Percentiles rank a stretch among this genome's conserved stretches.
Conservation (phyloP, 2,113 vertebrate genomes). For the Pipa parva region DNA sequence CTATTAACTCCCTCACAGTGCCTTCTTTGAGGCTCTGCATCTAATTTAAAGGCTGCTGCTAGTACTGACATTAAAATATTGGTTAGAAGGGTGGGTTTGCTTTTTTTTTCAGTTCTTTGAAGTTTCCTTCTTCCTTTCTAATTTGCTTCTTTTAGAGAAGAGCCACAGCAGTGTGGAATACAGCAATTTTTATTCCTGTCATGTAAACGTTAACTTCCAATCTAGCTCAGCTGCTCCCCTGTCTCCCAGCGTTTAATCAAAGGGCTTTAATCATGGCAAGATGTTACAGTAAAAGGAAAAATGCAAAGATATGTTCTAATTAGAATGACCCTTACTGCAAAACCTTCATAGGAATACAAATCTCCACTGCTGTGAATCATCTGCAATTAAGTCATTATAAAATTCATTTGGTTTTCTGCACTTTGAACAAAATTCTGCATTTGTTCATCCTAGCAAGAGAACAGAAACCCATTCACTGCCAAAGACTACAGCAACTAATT, state of each 20-base stretch:
- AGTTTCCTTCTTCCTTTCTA: not conserved
- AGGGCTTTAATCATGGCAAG: constrained; percentile 17
- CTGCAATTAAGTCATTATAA: constrained; percentile 21
- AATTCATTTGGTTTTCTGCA: not conserved
- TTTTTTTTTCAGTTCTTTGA: not conserved
- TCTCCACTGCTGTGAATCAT: not conserved
- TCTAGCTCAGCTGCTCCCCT: constrained; percentile 1
- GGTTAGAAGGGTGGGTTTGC: not conserved
- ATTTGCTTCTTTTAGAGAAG: constrained; percentile 9
- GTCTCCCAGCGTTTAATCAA: constrained; percentile 26
- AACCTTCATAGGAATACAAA: constrained; percentile 16
- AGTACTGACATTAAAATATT: not conserved
- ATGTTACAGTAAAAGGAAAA: constrained; percentile 14
- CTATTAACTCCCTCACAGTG: not conserved
- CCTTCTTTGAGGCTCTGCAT: not conserved
- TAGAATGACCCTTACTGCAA: constrained; percentile 17
- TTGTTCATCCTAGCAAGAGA: not conserved
- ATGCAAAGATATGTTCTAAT: constrained; percentile 23
- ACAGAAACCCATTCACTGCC: not conserved
- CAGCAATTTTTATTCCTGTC: constrained; percentile 23
- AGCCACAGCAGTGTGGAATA: not conserved
- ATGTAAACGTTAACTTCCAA: constrained; percentile 14
- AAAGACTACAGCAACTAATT: not conserved
- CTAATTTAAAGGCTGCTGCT: not conserved
- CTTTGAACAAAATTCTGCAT: not conserved